phyloP scores from a whole-genome alignment of 1,140 invertebrate genomes.

The Octopus sinensis region DNA sequence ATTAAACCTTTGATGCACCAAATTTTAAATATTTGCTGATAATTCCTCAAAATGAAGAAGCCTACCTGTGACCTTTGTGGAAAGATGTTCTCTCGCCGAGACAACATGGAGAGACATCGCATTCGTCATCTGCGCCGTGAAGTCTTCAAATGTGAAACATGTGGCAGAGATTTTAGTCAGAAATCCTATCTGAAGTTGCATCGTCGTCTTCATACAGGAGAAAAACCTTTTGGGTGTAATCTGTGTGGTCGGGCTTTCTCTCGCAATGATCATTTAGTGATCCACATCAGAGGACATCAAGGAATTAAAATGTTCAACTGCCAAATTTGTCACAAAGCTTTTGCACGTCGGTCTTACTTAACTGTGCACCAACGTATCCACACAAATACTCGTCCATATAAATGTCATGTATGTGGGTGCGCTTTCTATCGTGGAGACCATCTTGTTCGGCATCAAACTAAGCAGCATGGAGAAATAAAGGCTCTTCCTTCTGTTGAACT shows the following conservation, averaged over 20 bases:
- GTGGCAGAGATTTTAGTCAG: constrained; percentile 42
- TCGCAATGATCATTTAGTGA: constrained; percentile 12
- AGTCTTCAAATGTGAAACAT: constrained; percentile 70
- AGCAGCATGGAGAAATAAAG: constrained; percentile 28
- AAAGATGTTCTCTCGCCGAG: not conserved
- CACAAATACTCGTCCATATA: constrained; percentile 69
- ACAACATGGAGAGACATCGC: constrained; percentile 1
- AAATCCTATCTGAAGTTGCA: constrained; percentile 81
- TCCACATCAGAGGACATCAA: constrained; percentile 27
- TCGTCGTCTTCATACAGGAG: constrained; percentile 57
- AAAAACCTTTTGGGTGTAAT: constrained; percentile 24
- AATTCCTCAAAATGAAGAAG: not conserved
- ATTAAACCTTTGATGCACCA: too few relatives aligned
- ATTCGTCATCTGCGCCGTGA: not conserved
- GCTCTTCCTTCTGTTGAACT: not conserved
- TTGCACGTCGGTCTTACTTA: constrained; percentile 71
- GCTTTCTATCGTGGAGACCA: constrained; percentile 31
- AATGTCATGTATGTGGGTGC: constrained; percentile 81
- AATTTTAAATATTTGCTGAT: too few relatives aligned
- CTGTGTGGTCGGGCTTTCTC: constrained; percentile 64
- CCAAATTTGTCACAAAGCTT: constrained; percentile 94
- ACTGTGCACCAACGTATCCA: constrained; percentile 6
- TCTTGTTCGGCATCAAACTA: constrained; percentile 35
- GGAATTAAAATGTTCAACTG: constrained; percentile 60
- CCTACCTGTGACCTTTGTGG: constrained; percentile 1